A percentile compares a stretch with the other conserved stretches of the same genome.
These are phyloP conservation scores for Cancer borealis DNA, from an alignment of 2,888 invertebrate species.

Conservation along the genomic window DNA sequence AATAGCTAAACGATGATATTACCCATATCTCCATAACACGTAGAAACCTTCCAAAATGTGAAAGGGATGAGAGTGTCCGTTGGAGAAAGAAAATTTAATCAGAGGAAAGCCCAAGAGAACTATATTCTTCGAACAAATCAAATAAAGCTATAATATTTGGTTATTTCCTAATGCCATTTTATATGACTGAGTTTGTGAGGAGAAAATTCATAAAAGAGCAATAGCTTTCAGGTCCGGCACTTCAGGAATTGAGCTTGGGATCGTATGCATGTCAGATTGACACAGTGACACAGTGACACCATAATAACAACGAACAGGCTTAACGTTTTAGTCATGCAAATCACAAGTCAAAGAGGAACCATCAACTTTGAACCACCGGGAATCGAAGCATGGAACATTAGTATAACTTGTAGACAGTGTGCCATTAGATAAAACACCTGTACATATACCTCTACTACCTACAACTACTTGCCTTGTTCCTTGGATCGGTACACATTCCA, in stretches of 20 bases:
- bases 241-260: neutral
- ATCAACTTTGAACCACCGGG: neutral
- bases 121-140: too few species aligned
- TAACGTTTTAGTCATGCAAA: neutral
- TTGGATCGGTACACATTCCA: neutral
- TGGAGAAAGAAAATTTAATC: too few species aligned
- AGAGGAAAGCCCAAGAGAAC: too few species aligned
- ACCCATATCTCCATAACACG: too few species aligned
- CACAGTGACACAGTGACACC: neutral
- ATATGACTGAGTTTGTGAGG: neutral
- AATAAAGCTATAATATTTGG: too few species aligned
- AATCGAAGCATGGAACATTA: neutral
- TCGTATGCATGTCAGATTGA: neutral
- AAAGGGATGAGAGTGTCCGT: too few species aligned
- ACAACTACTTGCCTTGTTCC: neutral
- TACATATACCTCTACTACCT: neutral
- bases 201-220: neutral
- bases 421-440: neutral
- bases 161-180: neutral
- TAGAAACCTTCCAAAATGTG: too few species aligned
- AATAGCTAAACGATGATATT: too few species aligned
- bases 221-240: neutral
- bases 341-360: neutral
- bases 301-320: neutral
- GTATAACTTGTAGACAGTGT: neutral